A percentile compares a stretch with the other conserved stretches of the same genome.
These are phyloP conservation scores for Blastomussa wellsi DNA, from an alignment of 92 coral and sea anemone species.

Conservation along the genomic window DNA sequence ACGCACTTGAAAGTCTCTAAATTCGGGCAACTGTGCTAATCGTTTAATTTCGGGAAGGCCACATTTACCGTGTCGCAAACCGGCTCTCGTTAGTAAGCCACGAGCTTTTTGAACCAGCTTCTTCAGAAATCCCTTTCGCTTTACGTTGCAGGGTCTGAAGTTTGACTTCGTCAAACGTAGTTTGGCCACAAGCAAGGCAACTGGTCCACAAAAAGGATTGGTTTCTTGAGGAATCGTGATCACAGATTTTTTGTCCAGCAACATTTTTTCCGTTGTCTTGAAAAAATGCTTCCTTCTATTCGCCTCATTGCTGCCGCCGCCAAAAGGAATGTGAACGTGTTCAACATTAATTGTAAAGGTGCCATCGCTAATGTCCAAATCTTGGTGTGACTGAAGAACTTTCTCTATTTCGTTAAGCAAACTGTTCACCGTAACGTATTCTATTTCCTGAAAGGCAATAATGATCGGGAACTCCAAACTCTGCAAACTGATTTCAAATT, in stretches of 20 bases:
- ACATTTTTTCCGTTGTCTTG: neutral
- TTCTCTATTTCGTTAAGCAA: constrained; percentile 4
- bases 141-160: neutral
- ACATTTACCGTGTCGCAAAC: constrained; percentile 13
- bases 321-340: neutral
- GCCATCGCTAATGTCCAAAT: neutral
- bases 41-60: neutral
- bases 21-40: neutral
- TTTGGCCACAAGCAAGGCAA: neutral
- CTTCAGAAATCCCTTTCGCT: neutral
- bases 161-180: neutral
- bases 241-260: neutral
- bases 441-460: neutral
- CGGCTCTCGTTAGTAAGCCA: neutral
- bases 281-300: neutral
- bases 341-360: neutral
- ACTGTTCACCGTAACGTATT: neutral
- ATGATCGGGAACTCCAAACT: neutral
- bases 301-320: neutral
- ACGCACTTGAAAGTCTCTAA: neutral
- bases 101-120: neutral
- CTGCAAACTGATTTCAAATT: neutral
- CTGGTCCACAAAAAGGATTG: neutral
- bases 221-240: constrained; percentile 1
- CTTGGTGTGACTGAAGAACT: neutral